Evolutionary conservation across 2,888 invertebrate genomes (phyloP).

Genomic region (Macrosiphum euphorbiae): DNA sequence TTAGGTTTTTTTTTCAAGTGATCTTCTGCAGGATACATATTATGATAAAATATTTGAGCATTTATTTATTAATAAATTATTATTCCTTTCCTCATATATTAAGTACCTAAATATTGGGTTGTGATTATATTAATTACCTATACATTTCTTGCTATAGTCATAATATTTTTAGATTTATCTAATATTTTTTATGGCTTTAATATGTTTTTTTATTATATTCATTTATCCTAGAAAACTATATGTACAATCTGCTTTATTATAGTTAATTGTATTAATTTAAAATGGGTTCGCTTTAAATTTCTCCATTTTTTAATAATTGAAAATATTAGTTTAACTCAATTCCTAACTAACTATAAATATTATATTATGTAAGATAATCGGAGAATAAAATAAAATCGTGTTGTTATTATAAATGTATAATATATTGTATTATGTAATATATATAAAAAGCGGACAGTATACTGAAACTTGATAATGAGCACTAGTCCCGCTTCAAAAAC

Average conservation of each 20-base stretch:
- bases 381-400: background rate
- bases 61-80: background rate
- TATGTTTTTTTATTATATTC: background rate
- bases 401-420: background rate
- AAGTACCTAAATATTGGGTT: background rate
- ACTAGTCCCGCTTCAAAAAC: slow-evolving; percentile 6
- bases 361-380: background rate
- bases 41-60: background rate
- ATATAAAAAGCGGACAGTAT: slow-evolving; percentile 14
- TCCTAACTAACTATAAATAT: background rate
- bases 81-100: background rate
- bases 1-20: no score
- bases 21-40: background rate
- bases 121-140: background rate
- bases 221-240: background rate
- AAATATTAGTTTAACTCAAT: background rate
- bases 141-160: background rate
- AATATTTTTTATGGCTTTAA: background rate
- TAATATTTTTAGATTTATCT: background rate
- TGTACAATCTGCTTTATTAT: background rate
- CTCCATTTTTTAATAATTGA: background rate
- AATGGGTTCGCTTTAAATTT: background rate
- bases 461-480: background rate
- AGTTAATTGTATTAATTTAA: background rate
- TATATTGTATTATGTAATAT: background rate